Conservation (phyloP, 2,888 invertebrate genomes). For the Leptura quadrifasciata region DNA sequence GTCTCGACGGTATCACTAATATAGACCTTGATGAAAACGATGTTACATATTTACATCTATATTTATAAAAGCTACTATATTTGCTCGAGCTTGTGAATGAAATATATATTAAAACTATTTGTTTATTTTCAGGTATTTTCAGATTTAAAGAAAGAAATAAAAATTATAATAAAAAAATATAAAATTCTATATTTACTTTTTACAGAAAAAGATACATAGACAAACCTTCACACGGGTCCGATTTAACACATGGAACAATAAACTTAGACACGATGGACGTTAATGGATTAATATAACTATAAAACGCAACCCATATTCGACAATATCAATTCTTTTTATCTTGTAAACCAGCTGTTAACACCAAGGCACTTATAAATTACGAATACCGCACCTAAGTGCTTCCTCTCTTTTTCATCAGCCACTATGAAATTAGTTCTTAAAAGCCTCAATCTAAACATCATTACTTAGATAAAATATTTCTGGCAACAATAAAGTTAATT, state of each 20-base stretch:
- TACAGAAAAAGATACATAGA: too few relatives aligned
- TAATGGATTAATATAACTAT: conserved; percentile 48
- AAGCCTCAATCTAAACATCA: conserved; percentile 34
- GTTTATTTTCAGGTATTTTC: too few relatives aligned
- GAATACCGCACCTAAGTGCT: conserved; percentile 43
- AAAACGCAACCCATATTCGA: conserved; percentile 46
- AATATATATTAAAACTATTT: too few relatives aligned
- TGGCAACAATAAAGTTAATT: conserved; percentile 37
- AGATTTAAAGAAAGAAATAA: too few relatives aligned
- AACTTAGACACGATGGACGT: conserved; percentile 1
- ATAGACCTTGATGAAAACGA: too few relatives aligned
- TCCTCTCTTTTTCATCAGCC: conserved; percentile 40
- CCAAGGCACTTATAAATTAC: conserved; percentile 51
- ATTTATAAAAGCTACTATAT: too few relatives aligned
- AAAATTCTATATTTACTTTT: too few relatives aligned
- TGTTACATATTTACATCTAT: too few relatives aligned
- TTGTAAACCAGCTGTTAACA: conserved; percentile 52
- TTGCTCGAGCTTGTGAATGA: too few relatives aligned
- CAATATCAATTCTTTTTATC: conserved; percentile 51
- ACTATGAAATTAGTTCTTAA: conserved; percentile 41
- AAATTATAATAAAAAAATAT: too few relatives aligned
- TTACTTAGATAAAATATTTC: conserved; percentile 35
- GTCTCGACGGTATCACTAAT: too few relatives aligned
- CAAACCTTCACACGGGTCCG: conserved; percentile 14
- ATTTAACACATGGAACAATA: not conserved